Base-by-base conservation (phyloP, 2,888 invertebrate genomes). In the Stramonita haemastoma region DNA sequence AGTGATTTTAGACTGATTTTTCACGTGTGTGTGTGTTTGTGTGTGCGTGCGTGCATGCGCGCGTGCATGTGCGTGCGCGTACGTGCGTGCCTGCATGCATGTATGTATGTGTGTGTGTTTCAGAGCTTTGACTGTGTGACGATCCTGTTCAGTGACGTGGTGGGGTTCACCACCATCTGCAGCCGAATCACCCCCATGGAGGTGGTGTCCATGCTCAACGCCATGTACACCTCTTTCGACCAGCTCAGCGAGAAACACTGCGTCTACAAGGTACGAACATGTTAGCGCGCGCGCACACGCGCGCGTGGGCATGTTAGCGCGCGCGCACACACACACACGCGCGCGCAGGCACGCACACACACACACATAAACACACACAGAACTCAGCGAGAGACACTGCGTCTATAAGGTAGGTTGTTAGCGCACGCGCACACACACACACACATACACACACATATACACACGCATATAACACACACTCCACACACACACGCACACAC, bases 71-170 rank as follows among this genome's bases (percentile, higher is more conserved):
- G 73, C n/a, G 73, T 29, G 73, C 11, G n/a, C 73, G 73, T 73
- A 26, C 73, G 73, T 73, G 73, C 73, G 73, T 73, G 73, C 73
- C 6, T 73, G 73, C 26, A n/a, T 73, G 73, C 17, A n/a, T 11
- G 26, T 73, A 2, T 73, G n/a, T n/a, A n/a, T n/a, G 73, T 73
- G 73, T 22, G 32, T 73, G 26, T 87, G 77, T 81, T 88, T 0
- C 97, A 99, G 99, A 98, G 98, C 97, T 99, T 99, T 96, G 98
- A 99, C 95, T 98, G 97, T 94, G 99, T 99, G 4, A 99, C 99
- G 0, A 98, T 99, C 92, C 97, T 99, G 90, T 99, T 99, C 96
- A 99, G 99, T 46, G 99, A 99, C 96, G 98, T 99, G 87, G 99
- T 99, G 17, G 99, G 98, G 19, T 99, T 99, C 96, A 99, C 99